phyloP scores from a whole-genome alignment of 2,888 invertebrate species.

The Hermodice carunculata region DNA sequence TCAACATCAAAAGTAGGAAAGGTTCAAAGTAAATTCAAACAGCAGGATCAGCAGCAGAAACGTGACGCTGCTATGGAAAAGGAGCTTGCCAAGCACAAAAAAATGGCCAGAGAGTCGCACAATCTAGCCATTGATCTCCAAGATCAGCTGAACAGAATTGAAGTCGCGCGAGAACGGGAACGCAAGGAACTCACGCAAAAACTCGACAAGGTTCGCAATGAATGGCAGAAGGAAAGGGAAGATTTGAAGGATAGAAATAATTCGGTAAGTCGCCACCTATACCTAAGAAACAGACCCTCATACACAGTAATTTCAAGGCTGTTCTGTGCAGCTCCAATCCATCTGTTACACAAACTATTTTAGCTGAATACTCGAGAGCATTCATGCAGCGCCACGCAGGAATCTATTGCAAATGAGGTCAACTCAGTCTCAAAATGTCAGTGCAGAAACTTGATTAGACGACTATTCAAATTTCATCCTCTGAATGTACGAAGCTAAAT shows the following conservation, averaged over 20 bases:
- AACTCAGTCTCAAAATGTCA: too few relatives aligned
- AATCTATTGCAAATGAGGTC: too few relatives aligned
- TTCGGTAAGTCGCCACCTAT: constrained; percentile 40
- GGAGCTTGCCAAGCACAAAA: constrained; percentile 48
- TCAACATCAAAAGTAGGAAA: constrained; percentile 44
- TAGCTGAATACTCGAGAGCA: too few relatives aligned
- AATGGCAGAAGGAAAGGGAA: constrained; percentile 46
- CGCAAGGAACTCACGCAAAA: constrained; percentile 82
- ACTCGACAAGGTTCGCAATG: constrained; percentile 67
- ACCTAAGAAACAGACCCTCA: neutral
- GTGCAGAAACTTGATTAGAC: too few relatives aligned
- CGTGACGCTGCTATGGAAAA: constrained; percentile 56
- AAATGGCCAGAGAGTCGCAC: constrained; percentile 48
- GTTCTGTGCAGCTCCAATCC: neutral
- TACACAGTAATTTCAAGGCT: neutral
- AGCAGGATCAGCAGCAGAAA: constrained; percentile 8
- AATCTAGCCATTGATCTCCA: constrained; percentile 57
- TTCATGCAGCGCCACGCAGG: too few relatives aligned
- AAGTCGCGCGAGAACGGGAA: constrained; percentile 53
- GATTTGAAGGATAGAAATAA: constrained; percentile 44
- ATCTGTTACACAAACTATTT: too few relatives aligned
- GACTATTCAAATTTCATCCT: too few relatives aligned
- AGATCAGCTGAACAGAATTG: constrained; percentile 56
- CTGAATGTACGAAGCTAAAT: too few relatives aligned
- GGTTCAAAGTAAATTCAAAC: constrained; percentile 12